phyloP scores from a whole-genome alignment of 2,888 invertebrate genomes.

The Netelia inedita region DNA sequence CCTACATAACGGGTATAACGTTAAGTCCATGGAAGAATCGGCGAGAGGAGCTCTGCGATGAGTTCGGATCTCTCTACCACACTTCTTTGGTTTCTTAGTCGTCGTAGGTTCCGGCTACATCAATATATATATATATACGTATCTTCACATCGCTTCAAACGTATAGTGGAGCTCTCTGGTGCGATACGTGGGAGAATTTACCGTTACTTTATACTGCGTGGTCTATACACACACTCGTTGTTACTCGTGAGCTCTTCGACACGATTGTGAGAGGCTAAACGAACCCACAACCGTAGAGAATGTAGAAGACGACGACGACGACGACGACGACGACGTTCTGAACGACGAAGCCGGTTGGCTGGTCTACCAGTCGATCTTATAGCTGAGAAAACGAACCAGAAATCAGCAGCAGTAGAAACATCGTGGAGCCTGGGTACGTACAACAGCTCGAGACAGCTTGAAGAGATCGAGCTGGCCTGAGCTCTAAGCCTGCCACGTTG shows the following conservation, averaged over 20 bases:
- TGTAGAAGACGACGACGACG: conserved; percentile 38
- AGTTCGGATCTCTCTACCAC: conserved; percentile 7
- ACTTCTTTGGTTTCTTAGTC: conserved; percentile 25
- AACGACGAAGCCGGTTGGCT: conserved; percentile 41
- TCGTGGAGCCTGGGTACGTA: conserved; percentile 41
- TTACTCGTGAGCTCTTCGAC: not conserved
- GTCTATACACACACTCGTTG: not conserved
- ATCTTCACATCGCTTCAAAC: conserved; percentile 20
- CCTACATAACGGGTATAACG: not conserved
- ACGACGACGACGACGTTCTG: conserved; percentile 33
- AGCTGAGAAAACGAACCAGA: conserved; percentile 62
- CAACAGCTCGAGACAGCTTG: conserved; percentile 40
- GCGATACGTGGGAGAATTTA: conserved; percentile 68
- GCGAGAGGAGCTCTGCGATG: not conserved
- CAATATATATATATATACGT: not conserved
- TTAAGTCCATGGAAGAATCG: conserved; percentile 23
- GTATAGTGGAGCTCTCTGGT: conserved; percentile 12
- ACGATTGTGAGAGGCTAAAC: conserved; percentile 45
- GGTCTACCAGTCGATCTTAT: conserved; percentile 18
- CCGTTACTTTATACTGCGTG: conserved; percentile 63
- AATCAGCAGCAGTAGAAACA: conserved; percentile 36
- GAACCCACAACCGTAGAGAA: conserved; percentile 10
- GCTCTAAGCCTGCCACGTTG: conserved; percentile 69
- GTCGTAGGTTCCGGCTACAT: conserved; percentile 5
- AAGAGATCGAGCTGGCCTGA: conserved; percentile 58